A percentile compares a stretch with the other conserved stretches of the same genome.
Evolutionary conservation across 2,888 invertebrate genomes (phyloP).

Genomic region (Odontomyia ornata): DNA sequence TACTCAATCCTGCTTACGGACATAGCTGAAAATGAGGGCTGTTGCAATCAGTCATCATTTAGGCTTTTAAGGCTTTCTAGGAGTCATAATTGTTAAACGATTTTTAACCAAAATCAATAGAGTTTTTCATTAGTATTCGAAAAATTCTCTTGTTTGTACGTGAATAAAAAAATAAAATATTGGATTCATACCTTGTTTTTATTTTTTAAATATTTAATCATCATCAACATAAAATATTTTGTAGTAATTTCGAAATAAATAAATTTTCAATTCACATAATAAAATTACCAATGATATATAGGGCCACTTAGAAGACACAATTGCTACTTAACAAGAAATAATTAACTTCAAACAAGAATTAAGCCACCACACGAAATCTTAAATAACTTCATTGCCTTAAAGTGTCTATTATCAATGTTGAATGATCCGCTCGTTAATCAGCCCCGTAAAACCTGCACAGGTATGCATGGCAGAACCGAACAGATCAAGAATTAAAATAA

Average conservation of each 20-base stretch:
- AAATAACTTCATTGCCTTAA: conserved; percentile 44
- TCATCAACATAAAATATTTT: background rate
- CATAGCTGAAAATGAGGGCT: too few relatives aligned
- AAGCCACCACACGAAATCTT: conserved; percentile 30
- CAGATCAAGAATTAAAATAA: background rate
- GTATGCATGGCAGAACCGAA: background rate
- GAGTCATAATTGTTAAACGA: too few relatives aligned
- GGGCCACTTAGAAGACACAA: conserved; percentile 37
- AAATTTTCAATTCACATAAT: conserved; percentile 41
- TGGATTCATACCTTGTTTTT: too few relatives aligned
- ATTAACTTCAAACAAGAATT: conserved; percentile 15
- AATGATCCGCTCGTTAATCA: conserved; percentile 40
- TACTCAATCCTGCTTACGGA: too few relatives aligned
- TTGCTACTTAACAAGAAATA: conserved; percentile 34
- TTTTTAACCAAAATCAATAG: too few relatives aligned
- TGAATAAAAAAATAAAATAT: too few relatives aligned
- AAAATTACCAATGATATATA: conserved; percentile 42
- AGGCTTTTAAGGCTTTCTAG: too few relatives aligned
- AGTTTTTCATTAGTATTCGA: too few relatives aligned
- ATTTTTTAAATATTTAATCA: too few relatives aligned
- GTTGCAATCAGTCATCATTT: too few relatives aligned
- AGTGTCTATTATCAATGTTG: conserved; percentile 43
- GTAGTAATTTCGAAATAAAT: conserved; percentile 5
- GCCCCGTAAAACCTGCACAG: background rate
- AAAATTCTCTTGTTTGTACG: too few relatives aligned